Conservation (phyloP, 2,113 vertebrate genomes). For the Speoplatyrhinus poulsoni region DNA sequence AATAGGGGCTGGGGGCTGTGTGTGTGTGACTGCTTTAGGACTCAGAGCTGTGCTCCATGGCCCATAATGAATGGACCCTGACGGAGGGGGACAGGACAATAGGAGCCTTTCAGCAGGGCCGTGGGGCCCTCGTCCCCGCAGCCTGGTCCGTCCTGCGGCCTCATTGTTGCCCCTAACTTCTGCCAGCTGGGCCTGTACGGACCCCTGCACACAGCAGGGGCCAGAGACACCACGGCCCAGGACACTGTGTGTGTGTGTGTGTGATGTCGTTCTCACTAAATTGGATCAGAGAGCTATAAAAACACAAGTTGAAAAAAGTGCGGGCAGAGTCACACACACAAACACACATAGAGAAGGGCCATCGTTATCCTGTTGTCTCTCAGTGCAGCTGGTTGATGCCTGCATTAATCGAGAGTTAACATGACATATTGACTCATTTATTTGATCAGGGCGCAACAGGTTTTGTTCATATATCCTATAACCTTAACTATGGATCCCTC, state of each 20-base stretch:
- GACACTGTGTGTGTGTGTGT: conserved; percentile 42
- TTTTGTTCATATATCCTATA: not conserved
- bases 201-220: conserved; percentile 83
- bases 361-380: conserved; percentile 1
- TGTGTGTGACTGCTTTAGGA: conserved; percentile 48
- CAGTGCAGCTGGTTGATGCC: not conserved
- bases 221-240: conserved; percentile 77
- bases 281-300: conserved; percentile 81
- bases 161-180: conserved; percentile 91
- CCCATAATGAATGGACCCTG: conserved; percentile 97
- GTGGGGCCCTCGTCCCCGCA: conserved; percentile 57
- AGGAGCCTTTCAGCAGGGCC: conserved; percentile 85
- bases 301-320: conserved; percentile 28
- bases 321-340: conserved; percentile 6
- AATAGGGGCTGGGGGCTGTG: not conserved
- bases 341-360: not conserved
- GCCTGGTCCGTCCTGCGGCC: conserved; percentile 81
- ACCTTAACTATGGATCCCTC: not conserved
- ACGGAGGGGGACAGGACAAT: conserved; percentile 88
- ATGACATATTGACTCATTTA: not conserved
- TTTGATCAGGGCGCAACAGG: not conserved
- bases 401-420: not conserved
- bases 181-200: conserved; percentile 90
- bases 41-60: conserved; percentile 79
- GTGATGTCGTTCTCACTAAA: conserved; percentile 76